These are phyloP conservation scores for Anastrepha ludens DNA, from an alignment of 1,140 invertebrate species.

Conservation along the genomic window DNA sequence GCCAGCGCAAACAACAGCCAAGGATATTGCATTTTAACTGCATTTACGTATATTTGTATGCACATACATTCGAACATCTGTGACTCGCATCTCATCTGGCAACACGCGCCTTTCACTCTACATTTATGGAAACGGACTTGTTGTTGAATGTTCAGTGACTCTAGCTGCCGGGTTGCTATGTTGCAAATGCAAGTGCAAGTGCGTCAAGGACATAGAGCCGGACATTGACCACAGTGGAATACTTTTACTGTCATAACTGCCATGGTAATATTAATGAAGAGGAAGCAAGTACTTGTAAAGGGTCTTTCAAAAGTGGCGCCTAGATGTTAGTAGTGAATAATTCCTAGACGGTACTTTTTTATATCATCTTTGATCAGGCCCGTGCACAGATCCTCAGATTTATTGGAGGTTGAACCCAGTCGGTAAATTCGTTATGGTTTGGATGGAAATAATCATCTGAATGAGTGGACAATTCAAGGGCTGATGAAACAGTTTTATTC, in stretches of 20 bases:
- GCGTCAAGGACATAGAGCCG: background rate
- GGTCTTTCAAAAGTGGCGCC: too few relatives aligned
- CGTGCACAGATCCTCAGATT: too few relatives aligned
- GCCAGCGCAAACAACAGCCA: background rate
- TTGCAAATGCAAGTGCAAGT: background rate
- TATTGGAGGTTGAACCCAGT: too few relatives aligned
- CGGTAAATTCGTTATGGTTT: too few relatives aligned
- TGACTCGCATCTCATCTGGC: background rate
- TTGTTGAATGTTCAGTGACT: conserved; percentile 47
- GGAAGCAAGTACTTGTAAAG: too few relatives aligned
- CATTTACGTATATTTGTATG: background rate
- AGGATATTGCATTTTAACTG: conserved; percentile 30
- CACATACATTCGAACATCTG: background rate
- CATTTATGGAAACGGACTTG: background rate
- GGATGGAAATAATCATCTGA: too few relatives aligned
- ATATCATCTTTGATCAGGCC: too few relatives aligned
- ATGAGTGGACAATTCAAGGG: too few relatives aligned
- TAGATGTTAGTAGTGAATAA: too few relatives aligned
- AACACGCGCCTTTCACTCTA: conserved; percentile 33
- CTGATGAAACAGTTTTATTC: too few relatives aligned
- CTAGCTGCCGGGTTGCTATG: background rate
- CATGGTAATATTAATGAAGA: too few relatives aligned
- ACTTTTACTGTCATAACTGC: background rate
- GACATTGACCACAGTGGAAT: conserved; percentile 13
- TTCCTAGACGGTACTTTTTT: too few relatives aligned